Evolutionary conservation across 2,888 invertebrate species (phyloP).

Genomic region (Lycocerus yunnanus): DNA sequence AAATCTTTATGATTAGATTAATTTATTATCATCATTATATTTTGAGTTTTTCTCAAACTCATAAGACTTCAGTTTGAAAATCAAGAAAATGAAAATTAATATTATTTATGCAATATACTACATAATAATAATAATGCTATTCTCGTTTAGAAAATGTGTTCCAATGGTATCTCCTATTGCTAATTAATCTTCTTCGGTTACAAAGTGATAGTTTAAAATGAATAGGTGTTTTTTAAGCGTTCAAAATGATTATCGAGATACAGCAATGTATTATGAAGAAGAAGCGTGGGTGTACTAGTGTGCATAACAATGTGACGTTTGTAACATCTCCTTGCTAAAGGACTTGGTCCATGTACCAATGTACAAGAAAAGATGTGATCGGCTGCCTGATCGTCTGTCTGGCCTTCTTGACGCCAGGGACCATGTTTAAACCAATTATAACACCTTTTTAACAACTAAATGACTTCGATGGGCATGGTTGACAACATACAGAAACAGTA

Average conservation of each 20-base stretch:
- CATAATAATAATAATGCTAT: too few species aligned
- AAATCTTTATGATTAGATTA: too few species aligned
- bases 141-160: neutral
- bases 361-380: conserved; percentile 38
- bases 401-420: conserved; percentile 55
- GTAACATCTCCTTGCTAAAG: conserved; percentile 41
- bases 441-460: conserved; percentile 55
- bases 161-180: neutral
- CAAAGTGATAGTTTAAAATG: neutral
- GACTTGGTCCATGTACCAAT: conserved; percentile 39
- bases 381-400: conserved; percentile 46
- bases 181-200: neutral
- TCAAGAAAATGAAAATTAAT: too few species aligned
- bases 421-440: conserved; percentile 57
- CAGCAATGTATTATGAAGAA: neutral
- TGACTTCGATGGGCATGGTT: conserved; percentile 53
- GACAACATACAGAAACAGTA: conserved; percentile 38
- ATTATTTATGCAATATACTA: too few species aligned
- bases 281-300: conserved; percentile 36
- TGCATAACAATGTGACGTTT: conserved; percentile 27
- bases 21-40: too few species aligned
- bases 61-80: too few species aligned
- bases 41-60: too few species aligned
- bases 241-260: neutral
- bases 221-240: neutral